phyloP scores from a whole-genome alignment of 35 echinoderm and acorn worm genomes.

The Anneissia japonica region DNA sequence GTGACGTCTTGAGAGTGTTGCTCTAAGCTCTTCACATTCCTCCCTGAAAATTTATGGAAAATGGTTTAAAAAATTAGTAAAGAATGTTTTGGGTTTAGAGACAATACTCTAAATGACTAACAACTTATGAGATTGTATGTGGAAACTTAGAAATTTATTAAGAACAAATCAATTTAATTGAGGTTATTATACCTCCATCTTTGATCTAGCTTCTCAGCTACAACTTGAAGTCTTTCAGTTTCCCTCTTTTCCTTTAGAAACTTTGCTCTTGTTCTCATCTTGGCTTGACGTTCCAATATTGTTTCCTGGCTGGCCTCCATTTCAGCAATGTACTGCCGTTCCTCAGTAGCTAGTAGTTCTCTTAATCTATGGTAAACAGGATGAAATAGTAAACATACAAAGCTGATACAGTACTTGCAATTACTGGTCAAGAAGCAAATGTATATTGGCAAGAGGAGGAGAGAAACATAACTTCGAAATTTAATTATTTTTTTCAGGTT shows the following conservation, averaged over 20 bases:
- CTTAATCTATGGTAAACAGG: too few species aligned
- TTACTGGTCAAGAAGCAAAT: too few species aligned
- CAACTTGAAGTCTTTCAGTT: slow-evolving; percentile 80
- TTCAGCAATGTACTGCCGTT: slow-evolving; percentile 67
- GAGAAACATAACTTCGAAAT: too few species aligned
- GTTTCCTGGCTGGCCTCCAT: slow-evolving; percentile 97
- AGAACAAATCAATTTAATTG: background rate
- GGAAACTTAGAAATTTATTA: too few species aligned
- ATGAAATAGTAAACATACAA: too few species aligned
- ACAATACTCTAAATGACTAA: too few species aligned
- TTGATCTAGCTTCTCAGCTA: slow-evolving; percentile 92
- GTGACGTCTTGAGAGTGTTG: slow-evolving; percentile 76
- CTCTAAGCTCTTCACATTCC: slow-evolving; percentile 90
- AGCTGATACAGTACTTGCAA: too few species aligned
- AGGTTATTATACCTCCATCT: slow-evolving; percentile 91
- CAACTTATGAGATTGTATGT: too few species aligned
- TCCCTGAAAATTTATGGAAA: slow-evolving; percentile 58
- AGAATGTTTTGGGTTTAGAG: too few species aligned
- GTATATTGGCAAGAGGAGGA: too few species aligned
- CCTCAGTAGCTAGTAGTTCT: slow-evolving; percentile 64
- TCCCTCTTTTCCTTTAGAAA: slow-evolving; percentile 95
- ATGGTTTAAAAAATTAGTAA: too few species aligned
- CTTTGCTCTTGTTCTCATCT: slow-evolving; percentile 91
- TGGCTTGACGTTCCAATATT: slow-evolving; percentile 80
- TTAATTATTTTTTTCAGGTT: too few species aligned